These are phyloP conservation scores for Lamellibrachia satsuma DNA, from an alignment of 2,888 invertebrate genomes.

Conservation along the genomic window DNA sequence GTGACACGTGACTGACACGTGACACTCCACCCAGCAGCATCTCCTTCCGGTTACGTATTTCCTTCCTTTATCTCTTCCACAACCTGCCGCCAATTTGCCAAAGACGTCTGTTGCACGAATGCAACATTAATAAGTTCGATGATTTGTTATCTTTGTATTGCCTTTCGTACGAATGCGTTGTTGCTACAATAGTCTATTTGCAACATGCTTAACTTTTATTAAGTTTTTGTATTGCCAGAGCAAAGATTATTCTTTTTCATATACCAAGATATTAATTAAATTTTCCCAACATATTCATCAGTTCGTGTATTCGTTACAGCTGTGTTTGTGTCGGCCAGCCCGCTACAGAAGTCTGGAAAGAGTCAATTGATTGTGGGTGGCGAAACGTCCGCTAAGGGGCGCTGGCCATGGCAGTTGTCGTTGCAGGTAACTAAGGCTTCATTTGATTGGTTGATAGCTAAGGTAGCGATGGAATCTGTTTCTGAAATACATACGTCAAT, in stretches of 20 bases:
- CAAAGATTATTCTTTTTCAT: background rate
- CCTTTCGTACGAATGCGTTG: background rate
- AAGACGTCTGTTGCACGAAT: too few relatives aligned
- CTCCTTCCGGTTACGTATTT: too few relatives aligned
- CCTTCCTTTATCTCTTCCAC: too few relatives aligned
- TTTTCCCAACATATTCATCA: too few relatives aligned
- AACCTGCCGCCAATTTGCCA: too few relatives aligned
- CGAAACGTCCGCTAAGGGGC: conserved; percentile 33
- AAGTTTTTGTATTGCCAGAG: background rate
- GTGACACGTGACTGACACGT: too few relatives aligned
- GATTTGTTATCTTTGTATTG: background rate
- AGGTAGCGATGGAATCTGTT: background rate
- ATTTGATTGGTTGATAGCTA: background rate
- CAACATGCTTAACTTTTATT: background rate
- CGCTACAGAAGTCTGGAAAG: background rate
- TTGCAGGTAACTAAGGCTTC: background rate
- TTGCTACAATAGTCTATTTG: background rate
- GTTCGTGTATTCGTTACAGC: background rate
- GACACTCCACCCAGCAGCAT: too few relatives aligned
- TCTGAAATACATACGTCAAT: background rate
- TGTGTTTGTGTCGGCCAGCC: background rate
- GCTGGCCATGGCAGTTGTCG: conserved; percentile 38
- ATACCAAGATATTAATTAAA: background rate
- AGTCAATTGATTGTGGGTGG: conserved; percentile 31
- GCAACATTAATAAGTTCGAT: too few relatives aligned